Base-by-base conservation (phyloP, 2,113 vertebrate species). In the Theropithecus gelada region DNA sequence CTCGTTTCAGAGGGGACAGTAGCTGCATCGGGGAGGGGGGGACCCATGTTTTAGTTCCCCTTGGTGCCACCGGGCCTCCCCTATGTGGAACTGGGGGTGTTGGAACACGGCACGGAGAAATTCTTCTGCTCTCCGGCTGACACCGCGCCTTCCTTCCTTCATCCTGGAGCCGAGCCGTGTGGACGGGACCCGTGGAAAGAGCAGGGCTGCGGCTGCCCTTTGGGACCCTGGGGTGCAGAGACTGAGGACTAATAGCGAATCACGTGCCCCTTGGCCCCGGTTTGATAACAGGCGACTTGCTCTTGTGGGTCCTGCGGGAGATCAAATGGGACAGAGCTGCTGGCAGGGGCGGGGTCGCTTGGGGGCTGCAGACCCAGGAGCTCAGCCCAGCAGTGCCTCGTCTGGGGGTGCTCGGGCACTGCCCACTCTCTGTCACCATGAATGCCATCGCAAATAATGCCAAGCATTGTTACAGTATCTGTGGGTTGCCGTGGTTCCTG, bases 381-480 rank as follows among this genome's bases (percentile, higher is more conserved):
- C 2, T 6, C 18, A 1, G 43, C 1, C 27, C 25, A 2, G 8
- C 38, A 45, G 50, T 2, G 1, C 27, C 0, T 1, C 4, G 23
- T n/a, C 27, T 5, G 8, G 59, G 68, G 68, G 35, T 35, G 22
- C 11, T 1, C 14, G 1, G 30, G 64, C 3, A 4, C 2, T 8
- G 16, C 35, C 22, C 1, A 22, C 30, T 22, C 5, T 0, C 18
- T 5, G 91, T 8, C 1, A 6, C 7, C 6, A 0, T 35, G 2
- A 7, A 6, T 9, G 9, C 59, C 45, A 1, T 13, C 0, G 6
- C 0, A 12, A 40, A 18, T 10, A 10, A 16, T 3, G 17, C 9
- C 2, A 5, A 1, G 78, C 5, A 0, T 8, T 64, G 38, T 23
- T 4, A 8, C 5, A 7, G 0, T 16, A 4, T 32, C 55, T 0